These are phyloP conservation scores for Esox lucius DNA, from an alignment of 2,797 vertebrate species.

Conservation along the genomic window DNA sequence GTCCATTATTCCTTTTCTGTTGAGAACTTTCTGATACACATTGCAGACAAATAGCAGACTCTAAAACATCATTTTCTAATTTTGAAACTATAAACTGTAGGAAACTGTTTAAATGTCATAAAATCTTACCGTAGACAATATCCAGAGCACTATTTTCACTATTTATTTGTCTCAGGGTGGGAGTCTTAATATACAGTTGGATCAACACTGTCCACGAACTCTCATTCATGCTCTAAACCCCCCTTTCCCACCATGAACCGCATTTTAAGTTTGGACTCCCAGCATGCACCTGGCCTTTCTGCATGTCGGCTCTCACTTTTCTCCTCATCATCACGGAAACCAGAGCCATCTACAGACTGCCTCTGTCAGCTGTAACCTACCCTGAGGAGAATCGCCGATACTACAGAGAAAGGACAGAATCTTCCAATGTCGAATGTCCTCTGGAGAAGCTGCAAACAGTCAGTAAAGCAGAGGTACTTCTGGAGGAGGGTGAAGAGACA, in stretches of 20 bases:
- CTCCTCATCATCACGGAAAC: conserved; percentile 78
- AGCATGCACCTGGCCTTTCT: conserved; percentile 83
- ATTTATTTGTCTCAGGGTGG: neutral
- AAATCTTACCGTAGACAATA: neutral
- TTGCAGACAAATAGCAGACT: conserved; percentile 12
- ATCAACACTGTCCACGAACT: neutral
- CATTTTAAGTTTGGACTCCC: conserved; percentile 77
- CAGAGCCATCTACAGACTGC: conserved; percentile 75
- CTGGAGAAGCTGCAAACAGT: neutral
- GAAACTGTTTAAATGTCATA: neutral
- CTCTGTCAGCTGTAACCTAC: conserved; percentile 77
- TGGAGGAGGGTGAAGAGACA: neutral
- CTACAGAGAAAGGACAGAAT: conserved; percentile 49
- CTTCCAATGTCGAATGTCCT: conserved; percentile 18
- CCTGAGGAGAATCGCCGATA: conserved; percentile 80
- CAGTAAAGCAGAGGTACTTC: conserved; percentile 21
- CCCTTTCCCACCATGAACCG: conserved; percentile 24
- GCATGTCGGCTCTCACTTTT: conserved; percentile 80
- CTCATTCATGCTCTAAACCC: neutral
- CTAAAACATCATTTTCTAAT: conserved; percentile 40
- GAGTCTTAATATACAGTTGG: neutral
- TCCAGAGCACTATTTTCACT: neutral
- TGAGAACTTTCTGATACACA: conserved; percentile 28
- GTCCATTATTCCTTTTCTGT: conserved; percentile 15
- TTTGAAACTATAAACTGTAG: too few relatives aligned